These are phyloP conservation scores for Muntiacus reevesi DNA, from an alignment of 2,113 vertebrate species.

Conservation along the genomic window DNA sequence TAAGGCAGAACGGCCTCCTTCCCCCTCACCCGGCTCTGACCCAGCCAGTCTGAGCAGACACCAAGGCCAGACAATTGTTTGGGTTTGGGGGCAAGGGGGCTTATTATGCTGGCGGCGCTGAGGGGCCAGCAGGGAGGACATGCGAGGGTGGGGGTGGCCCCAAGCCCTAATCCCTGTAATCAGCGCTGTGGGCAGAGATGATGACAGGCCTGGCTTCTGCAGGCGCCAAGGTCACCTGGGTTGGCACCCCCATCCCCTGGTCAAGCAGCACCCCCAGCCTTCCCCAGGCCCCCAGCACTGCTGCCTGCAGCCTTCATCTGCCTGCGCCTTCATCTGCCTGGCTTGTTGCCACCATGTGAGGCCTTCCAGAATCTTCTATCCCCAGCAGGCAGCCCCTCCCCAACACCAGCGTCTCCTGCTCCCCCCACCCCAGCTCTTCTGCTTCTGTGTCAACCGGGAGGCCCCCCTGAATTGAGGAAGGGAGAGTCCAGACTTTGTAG, in stretches of 20 bases:
- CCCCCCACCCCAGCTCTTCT: neutral
- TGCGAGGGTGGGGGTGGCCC: neutral
- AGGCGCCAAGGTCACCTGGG: neutral
- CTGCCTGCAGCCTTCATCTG: neutral
- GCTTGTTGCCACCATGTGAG: fast-evolving
- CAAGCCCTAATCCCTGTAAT: conserved; percentile 43
- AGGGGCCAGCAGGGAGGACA: neutral
- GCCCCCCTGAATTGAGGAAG: neutral
- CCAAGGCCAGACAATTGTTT: conserved; percentile 56
- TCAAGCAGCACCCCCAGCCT: neutral
- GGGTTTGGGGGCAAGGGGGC: conserved; percentile 46
- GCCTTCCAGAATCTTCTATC: neutral
- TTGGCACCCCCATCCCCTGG: neutral
- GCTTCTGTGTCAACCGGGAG: neutral
- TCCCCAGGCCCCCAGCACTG: neutral
- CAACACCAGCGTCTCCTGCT: neutral
- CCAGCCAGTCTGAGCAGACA: neutral
- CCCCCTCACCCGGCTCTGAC: neutral
- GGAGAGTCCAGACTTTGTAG: neutral
- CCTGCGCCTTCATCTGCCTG: neutral
- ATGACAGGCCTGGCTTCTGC: neutral
- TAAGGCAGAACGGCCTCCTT: neutral
- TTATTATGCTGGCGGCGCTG: conserved; percentile 63
- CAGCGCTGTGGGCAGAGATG: conserved; percentile 23
- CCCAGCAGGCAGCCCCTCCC: neutral